Percentiles rank a stretch among this genome's conserved stretches.
phyloP scores from a whole-genome alignment of 2,888 invertebrate genomes.

The Germaria angustata region DNA sequence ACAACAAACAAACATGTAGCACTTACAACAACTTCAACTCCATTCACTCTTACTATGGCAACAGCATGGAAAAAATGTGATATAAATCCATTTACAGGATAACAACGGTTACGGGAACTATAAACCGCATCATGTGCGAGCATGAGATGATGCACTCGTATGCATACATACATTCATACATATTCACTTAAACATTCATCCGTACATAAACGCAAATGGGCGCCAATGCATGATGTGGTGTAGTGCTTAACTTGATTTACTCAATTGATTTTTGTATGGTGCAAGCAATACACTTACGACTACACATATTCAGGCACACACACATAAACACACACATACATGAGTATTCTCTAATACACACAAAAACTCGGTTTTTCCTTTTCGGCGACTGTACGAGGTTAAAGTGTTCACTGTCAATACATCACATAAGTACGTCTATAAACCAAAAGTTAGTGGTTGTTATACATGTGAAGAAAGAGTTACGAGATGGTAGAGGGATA shows the following conservation, averaged over 20 bases:
- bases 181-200: conserved; percentile 8
- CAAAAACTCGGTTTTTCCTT: neutral
- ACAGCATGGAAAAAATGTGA: conserved; percentile 45
- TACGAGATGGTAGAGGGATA: conserved; percentile 8
- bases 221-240: conserved; percentile 62
- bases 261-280: conserved; percentile 62
- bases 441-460: conserved; percentile 57
- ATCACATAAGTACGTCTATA: conserved; percentile 44
- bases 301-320: neutral
- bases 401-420: conserved; percentile 61
- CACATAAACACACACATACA: neutral
- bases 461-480: conserved; percentile 32
- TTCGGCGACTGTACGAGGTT: conserved; percentile 35
- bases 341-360: too few species aligned
- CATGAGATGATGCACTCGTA: conserved; percentile 53
- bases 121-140: conserved; percentile 47
- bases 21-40: conserved; percentile 33
- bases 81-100: conserved; percentile 58
- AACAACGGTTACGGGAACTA: conserved; percentile 59
- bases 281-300: conserved; percentile 17
- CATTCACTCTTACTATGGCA: conserved; percentile 22
- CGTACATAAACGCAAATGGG: conserved; percentile 49
- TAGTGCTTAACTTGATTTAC: conserved; percentile 64
- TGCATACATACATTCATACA: conserved; percentile 23
- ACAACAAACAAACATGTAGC: conserved; percentile 29